Conservation (phyloP, 2,888 invertebrate species). For the Nymphalis polychloros region DNA sequence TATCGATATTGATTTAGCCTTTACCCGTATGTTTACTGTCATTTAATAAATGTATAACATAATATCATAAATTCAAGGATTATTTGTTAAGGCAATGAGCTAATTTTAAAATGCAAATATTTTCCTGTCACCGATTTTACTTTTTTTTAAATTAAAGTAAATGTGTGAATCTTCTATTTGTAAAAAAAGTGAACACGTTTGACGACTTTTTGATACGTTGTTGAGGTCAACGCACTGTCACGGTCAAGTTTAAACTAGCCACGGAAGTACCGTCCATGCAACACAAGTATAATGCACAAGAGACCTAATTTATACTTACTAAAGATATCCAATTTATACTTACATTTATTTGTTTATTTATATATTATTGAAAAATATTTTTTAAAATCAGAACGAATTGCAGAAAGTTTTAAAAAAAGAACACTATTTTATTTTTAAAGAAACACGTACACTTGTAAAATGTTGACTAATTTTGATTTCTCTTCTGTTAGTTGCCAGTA, state of each 20-base stretch:
- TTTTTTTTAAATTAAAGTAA: neutral
- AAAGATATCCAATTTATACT: neutral
- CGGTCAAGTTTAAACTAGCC: slow-evolving; percentile 21
- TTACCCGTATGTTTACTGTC: slow-evolving; percentile 27
- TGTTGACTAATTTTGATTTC: neutral
- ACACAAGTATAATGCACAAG: neutral
- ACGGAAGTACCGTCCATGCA: neutral
- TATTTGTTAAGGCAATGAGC: slow-evolving; percentile 14
- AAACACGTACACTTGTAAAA: neutral
- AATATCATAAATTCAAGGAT: slow-evolving; percentile 29
- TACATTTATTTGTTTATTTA: neutral
- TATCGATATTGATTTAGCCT: slow-evolving; percentile 34
- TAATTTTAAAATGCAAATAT: slow-evolving; percentile 3
- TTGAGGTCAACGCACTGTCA: slow-evolving; percentile 21
- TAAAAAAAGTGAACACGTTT: neutral
- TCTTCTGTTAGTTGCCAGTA: neutral
- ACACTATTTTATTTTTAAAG: no score
- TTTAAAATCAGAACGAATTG: no score
- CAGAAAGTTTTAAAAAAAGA: no score
- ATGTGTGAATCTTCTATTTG: no score
- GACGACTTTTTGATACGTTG: slow-evolving; percentile 11
- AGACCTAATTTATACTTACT: neutral
- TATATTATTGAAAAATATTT: no score
- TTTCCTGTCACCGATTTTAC: neutral
- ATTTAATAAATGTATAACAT: slow-evolving; percentile 9